Conservation (phyloP, 2,113 vertebrate genomes). For the Eudyptes chrysolophus region DNA sequence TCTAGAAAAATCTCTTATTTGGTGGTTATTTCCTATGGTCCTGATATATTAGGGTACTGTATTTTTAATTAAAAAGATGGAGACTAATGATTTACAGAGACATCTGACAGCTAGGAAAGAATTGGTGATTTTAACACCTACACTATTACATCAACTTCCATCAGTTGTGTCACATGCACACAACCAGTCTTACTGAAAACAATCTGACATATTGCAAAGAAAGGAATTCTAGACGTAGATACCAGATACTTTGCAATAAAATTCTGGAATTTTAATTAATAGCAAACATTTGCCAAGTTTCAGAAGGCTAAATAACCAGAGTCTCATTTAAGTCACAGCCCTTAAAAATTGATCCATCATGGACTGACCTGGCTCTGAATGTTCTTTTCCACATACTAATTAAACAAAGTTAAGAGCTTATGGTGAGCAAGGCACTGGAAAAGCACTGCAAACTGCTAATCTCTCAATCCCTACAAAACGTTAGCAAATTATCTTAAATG, state of each 20-base stretch:
- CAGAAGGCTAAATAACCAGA: not conserved
- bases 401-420: not conserved
- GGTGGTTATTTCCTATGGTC: not conserved
- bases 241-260: not conserved
- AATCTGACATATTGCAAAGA: not conserved
- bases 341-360: not conserved
- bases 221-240: not conserved
- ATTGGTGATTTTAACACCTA: not conserved
- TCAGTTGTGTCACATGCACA: not conserved
- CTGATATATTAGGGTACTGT: not conserved
- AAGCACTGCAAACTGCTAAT: not conserved
- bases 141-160: not conserved
- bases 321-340: not conserved
- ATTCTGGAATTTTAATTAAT: conserved; percentile 2
- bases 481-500: not conserved
- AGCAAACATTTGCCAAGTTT: not conserved
- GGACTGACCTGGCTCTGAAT: not conserved
- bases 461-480: not conserved
- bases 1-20: not conserved
- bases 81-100: not conserved
- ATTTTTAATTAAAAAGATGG: not conserved
- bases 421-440: not conserved
- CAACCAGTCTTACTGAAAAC: not conserved
- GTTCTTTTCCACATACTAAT: not conserved
- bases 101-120: not conserved